Evolutionary conservation across 2,888 invertebrate genomes (phyloP).

Genomic region (Tanytarsus gracilentus): DNA sequence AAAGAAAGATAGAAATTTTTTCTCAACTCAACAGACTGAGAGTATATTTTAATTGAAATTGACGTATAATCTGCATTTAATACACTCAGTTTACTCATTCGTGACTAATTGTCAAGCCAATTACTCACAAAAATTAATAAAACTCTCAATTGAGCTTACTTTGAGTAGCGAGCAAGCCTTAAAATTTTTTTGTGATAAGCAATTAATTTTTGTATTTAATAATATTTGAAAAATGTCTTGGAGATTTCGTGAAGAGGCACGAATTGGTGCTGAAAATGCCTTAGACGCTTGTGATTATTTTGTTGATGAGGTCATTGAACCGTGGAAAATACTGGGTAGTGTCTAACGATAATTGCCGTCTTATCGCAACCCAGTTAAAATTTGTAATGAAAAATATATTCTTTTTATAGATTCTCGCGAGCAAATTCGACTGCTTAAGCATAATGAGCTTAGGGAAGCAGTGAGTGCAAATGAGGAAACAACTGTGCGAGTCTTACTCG

Average conservation of each 20-base stretch:
- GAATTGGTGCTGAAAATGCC: slow-evolving; percentile 50
- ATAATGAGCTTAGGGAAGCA: slow-evolving; percentile 66
- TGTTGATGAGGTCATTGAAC: slow-evolving; percentile 55
- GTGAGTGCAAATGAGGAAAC: slow-evolving; percentile 63
- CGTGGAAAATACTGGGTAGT: slow-evolving; percentile 45
- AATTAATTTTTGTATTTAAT: neutral
- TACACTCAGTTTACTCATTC: neutral
- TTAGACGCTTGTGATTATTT: slow-evolving; percentile 64
- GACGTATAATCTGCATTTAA: slow-evolving; percentile 1
- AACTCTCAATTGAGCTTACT: too few relatives aligned
- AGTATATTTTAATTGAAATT: slow-evolving; percentile 18
- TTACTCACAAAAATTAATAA: too few relatives aligned
- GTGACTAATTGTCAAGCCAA: too few relatives aligned
- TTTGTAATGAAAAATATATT: slow-evolving; percentile 11
- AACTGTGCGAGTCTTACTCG: slow-evolving; percentile 56
- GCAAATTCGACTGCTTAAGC: slow-evolving; percentile 61
- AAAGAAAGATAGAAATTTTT: slow-evolving; percentile 2
- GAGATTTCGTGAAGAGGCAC: slow-evolving; percentile 41
- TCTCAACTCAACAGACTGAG: slow-evolving; percentile 10
- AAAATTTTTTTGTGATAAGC: neutral
- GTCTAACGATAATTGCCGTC: neutral
- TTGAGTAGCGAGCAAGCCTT: too few relatives aligned
- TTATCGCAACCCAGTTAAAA: neutral
- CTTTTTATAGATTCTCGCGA: slow-evolving; percentile 57
- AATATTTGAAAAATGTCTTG: slow-evolving; percentile 37